Conservation (phyloP, 2,888 invertebrate species). For the Phragmatobia fuliginosa region DNA sequence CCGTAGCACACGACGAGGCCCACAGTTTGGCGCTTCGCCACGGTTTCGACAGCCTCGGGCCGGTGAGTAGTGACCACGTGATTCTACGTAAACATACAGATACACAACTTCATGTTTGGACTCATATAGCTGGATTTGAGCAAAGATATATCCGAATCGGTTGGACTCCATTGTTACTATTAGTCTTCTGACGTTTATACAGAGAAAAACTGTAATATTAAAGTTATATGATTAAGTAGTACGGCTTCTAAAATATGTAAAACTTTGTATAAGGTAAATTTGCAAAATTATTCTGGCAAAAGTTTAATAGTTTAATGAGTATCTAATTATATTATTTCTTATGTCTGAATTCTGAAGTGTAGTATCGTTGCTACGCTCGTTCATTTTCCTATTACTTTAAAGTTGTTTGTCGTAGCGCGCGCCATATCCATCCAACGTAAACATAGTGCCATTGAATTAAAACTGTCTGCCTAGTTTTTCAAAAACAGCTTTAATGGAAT, state of each 20-base stretch:
- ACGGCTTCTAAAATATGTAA: slow-evolving; percentile 17
- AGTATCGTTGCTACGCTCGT: slow-evolving; percentile 1
- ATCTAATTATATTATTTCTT: not conserved
- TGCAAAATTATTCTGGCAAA: not conserved
- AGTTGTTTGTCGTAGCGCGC: slow-evolving; percentile 21
- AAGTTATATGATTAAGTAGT: slow-evolving; percentile 20
- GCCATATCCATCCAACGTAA: slow-evolving; percentile 30
- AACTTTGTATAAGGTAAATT: slow-evolving; percentile 10
- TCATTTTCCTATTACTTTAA: not conserved
- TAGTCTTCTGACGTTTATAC: not conserved
- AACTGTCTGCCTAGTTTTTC: slow-evolving; percentile 3
- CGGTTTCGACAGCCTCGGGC: slow-evolving; percentile 97
- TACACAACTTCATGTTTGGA: slow-evolving; percentile 48
- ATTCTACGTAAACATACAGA: slow-evolving; percentile 79
- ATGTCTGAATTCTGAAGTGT: not conserved
- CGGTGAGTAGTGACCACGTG: slow-evolving; percentile 91
- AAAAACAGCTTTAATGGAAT: slow-evolving; percentile 10
- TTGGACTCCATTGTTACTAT: not conserved
- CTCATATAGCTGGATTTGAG: slow-evolving; percentile 41
- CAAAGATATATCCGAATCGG: slow-evolving; percentile 14
- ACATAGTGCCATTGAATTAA: slow-evolving; percentile 27
- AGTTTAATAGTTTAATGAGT: not conserved
- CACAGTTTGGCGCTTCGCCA: slow-evolving; percentile 93
- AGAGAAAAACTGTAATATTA: not conserved
- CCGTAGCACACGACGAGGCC: slow-evolving; percentile 92